Conservation (phyloP, 2,113 vertebrate genomes). For the Verasper variegatus region DNA sequence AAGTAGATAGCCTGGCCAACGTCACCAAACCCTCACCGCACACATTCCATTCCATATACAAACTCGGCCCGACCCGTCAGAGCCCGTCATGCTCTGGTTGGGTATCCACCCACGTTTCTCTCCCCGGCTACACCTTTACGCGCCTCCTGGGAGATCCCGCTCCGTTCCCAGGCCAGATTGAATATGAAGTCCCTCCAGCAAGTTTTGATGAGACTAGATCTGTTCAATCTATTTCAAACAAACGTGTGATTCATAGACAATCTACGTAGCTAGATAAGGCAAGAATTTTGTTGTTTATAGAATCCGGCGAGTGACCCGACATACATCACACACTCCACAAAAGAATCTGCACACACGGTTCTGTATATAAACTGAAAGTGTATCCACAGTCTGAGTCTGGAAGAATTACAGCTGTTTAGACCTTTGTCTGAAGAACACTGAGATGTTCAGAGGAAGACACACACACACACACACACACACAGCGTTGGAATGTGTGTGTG, state of each 20-base stretch:
- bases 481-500: constrained; percentile 53
- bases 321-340: neutral
- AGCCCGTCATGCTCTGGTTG: no score
- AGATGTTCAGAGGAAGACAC: constrained; percentile 39
- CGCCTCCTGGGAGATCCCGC: no score
- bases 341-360: constrained; percentile 5
- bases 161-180: no score
- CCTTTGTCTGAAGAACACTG: constrained; percentile 6
- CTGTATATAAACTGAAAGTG: neutral
- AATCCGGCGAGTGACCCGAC: neutral
- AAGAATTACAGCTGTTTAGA: neutral
- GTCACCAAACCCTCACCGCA: no score
- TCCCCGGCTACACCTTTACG: no score
- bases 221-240: neutral
- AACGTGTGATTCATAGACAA: neutral
- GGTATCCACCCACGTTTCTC: no score
- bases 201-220: neutral
- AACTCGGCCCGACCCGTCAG: no score
- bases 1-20: no score
- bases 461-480: neutral
- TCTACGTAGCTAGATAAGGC: neutral
- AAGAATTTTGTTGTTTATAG: neutral
- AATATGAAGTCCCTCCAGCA: no score
- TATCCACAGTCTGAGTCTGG: neutral
- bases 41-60: no score